phyloP scores from a whole-genome alignment of 2,888 invertebrate species.

The Atethmia centrago region DNA sequence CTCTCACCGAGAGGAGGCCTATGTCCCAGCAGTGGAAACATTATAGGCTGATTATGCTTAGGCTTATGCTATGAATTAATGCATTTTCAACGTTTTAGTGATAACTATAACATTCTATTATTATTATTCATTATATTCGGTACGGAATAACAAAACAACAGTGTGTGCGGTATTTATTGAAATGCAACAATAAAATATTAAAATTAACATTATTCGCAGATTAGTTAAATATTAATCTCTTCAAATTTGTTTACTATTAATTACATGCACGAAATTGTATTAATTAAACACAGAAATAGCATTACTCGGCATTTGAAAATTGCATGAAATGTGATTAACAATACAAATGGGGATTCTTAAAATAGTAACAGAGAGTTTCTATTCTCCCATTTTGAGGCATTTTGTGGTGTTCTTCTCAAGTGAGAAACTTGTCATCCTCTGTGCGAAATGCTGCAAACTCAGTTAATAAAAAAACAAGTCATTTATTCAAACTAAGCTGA shows the following conservation, averaged over 20 bases:
- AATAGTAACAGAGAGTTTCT: no score
- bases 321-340: neutral
- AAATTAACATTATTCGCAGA: slow-evolving; percentile 6
- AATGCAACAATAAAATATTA: slow-evolving; percentile 4
- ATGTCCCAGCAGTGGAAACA: no score
- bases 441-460: no score
- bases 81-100: slow-evolving; percentile 12
- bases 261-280: slow-evolving; percentile 10
- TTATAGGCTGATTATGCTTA: no score
- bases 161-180: neutral
- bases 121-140: no score
- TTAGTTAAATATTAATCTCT: slow-evolving; percentile 22
- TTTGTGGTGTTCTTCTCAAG: no score
- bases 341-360: neutral
- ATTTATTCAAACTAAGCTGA: no score
- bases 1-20: no score
- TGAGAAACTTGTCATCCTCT: no score
- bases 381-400: no score
- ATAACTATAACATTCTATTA: slow-evolving; percentile 12
- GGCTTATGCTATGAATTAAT: no score
- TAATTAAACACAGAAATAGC: slow-evolving; percentile 5
- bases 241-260: slow-evolving; percentile 12
- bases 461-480: no score
- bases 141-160: slow-evolving; percentile 15
- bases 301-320: neutral